Conservation (phyloP, 2,113 vertebrate genomes). For the Bufo bufo region DNA sequence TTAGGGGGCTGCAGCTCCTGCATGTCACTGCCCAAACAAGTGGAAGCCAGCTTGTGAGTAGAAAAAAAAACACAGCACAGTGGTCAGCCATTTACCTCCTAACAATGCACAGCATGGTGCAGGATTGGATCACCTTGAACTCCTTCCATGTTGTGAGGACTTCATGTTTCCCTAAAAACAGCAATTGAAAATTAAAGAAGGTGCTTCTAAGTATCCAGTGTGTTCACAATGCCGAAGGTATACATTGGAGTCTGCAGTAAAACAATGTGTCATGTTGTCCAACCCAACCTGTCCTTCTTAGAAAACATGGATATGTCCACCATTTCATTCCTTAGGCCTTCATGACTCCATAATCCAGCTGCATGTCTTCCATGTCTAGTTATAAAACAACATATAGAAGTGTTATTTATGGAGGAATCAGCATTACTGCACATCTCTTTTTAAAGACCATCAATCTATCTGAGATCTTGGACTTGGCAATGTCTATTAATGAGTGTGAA, state of each 20-base stretch:
- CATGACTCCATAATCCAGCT: background rate
- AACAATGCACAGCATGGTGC: background rate
- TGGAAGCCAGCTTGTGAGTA: background rate
- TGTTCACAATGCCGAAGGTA: too few species aligned
- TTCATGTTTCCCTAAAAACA: background rate
- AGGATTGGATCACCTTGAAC: slow-evolving; percentile 21
- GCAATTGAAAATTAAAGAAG: background rate
- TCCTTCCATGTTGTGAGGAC: background rate
- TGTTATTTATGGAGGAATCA: background rate
- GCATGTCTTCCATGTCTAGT: slow-evolving; percentile 28
- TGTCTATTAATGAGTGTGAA: background rate
- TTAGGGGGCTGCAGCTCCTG: slow-evolving; percentile 31
- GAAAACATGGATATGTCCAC: background rate
- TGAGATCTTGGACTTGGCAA: background rate
- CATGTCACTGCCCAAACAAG: slow-evolving; percentile 32
- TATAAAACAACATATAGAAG: background rate
- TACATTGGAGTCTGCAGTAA: background rate
- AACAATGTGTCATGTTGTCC: background rate
- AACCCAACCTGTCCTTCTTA: background rate
- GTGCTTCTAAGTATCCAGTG: background rate
- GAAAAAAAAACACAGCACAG: background rate
- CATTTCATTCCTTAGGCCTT: background rate
- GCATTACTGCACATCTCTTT: slow-evolving; percentile 1
- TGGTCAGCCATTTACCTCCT: slow-evolving; percentile 19
- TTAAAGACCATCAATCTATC: background rate